Evolutionary conservation across 2,888 invertebrate species (phyloP).

Genomic region (Clepsis dumicolana): DNA sequence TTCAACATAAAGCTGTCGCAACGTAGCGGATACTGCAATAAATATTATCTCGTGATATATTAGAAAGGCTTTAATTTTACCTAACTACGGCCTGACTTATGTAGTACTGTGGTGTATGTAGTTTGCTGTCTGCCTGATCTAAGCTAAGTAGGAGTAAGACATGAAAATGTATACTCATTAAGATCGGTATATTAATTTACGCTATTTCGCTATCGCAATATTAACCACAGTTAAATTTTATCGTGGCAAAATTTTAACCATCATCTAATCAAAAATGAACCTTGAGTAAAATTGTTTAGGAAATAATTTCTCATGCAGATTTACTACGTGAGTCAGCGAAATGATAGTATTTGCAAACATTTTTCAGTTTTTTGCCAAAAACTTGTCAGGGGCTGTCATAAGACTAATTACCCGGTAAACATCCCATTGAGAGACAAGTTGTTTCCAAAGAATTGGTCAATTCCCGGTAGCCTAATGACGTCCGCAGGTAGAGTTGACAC

Average conservation of each 20-base stretch:
- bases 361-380: conserved; percentile 46
- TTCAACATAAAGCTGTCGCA: background rate
- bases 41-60: background rate
- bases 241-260: background rate
- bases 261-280: background rate
- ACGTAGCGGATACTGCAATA: background rate
- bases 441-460: conserved; percentile 51
- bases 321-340: background rate
- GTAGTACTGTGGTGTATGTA: too few relatives aligned
- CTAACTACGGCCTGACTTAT: too few relatives aligned
- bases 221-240: too few relatives aligned
- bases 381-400: conserved; percentile 54
- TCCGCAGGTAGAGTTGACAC: conserved; percentile 25
- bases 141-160: too few relatives aligned
- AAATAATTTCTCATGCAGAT: background rate
- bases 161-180: too few relatives aligned
- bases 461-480: conserved; percentile 38
- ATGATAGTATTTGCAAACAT: too few relatives aligned
- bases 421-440: conserved; percentile 54
- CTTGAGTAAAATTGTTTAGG: background rate
- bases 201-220: too few relatives aligned
- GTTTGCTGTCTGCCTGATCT: too few relatives aligned
- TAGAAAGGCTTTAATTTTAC: background rate
- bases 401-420: conserved; percentile 62
- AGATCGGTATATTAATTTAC: too few relatives aligned